These are phyloP conservation scores for Butorides virescens DNA, from an alignment of 2,113 vertebrate species.

Conservation along the genomic window DNA sequence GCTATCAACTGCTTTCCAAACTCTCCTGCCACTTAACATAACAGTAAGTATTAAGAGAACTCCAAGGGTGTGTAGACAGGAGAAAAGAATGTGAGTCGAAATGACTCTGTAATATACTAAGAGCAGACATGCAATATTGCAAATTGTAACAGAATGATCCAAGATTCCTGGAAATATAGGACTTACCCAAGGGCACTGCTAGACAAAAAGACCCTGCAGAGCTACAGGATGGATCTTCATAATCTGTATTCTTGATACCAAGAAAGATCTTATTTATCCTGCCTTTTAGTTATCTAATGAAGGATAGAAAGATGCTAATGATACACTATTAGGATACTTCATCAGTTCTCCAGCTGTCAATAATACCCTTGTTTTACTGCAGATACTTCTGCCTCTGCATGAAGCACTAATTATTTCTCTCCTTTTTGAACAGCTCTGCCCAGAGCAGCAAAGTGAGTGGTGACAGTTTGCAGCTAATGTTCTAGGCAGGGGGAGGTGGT, in stretches of 20 bases:
- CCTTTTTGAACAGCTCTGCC: not conserved
- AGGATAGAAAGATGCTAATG: conserved; percentile 17
- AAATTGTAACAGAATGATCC: not conserved
- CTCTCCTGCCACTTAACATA: not conserved
- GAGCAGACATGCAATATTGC: not conserved
- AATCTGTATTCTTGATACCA: not conserved
- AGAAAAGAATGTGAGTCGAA: not conserved
- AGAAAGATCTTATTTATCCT: not conserved
- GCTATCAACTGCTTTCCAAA: not conserved
- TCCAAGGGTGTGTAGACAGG: not conserved
- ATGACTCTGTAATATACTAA: not conserved
- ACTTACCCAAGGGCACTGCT: not conserved
- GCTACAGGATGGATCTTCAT: not conserved
- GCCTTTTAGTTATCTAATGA: conserved; percentile 34
- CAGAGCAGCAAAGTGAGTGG: not conserved
- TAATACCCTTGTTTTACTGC: not conserved
- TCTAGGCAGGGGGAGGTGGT: not conserved
- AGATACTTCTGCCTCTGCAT: conserved; percentile 25
- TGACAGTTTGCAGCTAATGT: not conserved
- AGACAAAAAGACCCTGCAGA: not conserved
- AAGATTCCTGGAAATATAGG: not conserved
- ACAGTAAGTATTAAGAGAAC: not conserved
- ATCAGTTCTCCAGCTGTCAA: conserved; percentile 32
- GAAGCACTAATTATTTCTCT: conserved; percentile 1
- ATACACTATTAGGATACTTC: not conserved